Evolutionary conservation across 2,797 vertebrate species (phyloP), one percentile per base, ranked within the genome.

Genomic region (Carduelis carduelis): DNA sequence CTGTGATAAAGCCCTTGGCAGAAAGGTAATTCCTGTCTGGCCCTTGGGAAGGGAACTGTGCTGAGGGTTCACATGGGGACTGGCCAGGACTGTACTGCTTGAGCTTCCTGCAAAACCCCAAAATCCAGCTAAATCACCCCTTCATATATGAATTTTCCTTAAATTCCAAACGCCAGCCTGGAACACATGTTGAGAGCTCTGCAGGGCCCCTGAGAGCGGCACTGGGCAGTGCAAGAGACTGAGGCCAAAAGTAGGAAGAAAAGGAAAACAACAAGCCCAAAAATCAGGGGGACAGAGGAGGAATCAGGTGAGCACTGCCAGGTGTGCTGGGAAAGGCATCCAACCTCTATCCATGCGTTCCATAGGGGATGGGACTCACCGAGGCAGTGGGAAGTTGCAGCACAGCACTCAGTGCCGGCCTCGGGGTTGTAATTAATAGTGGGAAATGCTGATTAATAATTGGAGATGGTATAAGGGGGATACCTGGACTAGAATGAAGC

Each of bases 261-360:
- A 44, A 83, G 16, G 53, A 46, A 61, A 76, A 37, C 20, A 23
- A 28, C 0, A 0, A 75, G 37, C 55, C 46, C 59, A n/a, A 47
- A 50, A 50, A 18, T 12, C 23, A 26, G 30, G 8, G 27, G 27
- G 20, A 9, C 0, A 3, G 53, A 53, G 35, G 19, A 57, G 35
- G 24, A 81, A 19, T 1, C 11, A 5, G 32, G 28, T 23, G 14
- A 17, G 75, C 2, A 0, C 3, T 21, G 55, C 61, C 79, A 34
- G 53, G 14, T 26, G 11, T 8, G 7, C 39, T 1, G 0, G 55
- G 52, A 32, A 39, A 18, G 2, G 6, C 3, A 2, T 21, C 5
- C 3, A 0, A 2, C 27, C 6, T 2, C 17, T 11, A 0, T 3
- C 50, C 20, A 0, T 2, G 2, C 0, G 0, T 49, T 68, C 44